phyloP scores from a whole-genome alignment of 2,113 vertebrate genomes.

The Brienomyrus brachyistius region DNA sequence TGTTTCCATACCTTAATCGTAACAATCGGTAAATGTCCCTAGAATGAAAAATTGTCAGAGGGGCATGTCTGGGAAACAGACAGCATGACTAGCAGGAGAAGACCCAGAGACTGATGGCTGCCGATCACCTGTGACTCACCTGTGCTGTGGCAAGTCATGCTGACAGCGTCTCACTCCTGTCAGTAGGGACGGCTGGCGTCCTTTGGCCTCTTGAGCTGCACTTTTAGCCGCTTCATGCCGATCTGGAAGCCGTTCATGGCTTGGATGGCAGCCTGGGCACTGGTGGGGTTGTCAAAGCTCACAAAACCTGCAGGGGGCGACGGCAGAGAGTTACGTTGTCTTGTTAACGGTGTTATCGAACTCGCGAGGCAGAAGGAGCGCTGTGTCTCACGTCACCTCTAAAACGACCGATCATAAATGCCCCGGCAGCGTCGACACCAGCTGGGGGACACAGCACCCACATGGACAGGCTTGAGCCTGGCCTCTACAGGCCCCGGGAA shows the following conservation, averaged over 20 bases:
- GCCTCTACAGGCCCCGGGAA: background rate
- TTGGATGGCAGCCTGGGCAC: slow-evolving; percentile 54
- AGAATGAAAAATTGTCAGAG: background rate
- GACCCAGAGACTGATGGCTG: too few relatives aligned
- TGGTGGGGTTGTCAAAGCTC: slow-evolving; percentile 81
- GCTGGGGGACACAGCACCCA: background rate
- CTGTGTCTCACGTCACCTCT: background rate
- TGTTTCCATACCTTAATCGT: background rate
- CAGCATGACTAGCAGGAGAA: background rate
- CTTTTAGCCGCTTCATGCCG: slow-evolving; percentile 80
- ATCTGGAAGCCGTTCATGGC: slow-evolving; percentile 78
- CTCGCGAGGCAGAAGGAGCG: background rate
- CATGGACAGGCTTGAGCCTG: background rate
- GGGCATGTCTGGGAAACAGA: background rate
- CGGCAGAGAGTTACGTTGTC: background rate
- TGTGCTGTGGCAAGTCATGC: background rate
- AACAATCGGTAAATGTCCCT: background rate
- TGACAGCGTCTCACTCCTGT: background rate
- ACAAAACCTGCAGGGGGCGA: slow-evolving; percentile 63
- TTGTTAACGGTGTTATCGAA: background rate
- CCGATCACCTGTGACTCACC: background rate
- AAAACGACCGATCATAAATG: background rate
- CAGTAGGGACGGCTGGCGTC: slow-evolving; percentile 21
- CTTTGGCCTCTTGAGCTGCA: slow-evolving; percentile 63
- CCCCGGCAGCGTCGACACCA: background rate